phyloP scores from a whole-genome alignment of 2,888 invertebrate species.

The Scaptomyza flava region DNA sequence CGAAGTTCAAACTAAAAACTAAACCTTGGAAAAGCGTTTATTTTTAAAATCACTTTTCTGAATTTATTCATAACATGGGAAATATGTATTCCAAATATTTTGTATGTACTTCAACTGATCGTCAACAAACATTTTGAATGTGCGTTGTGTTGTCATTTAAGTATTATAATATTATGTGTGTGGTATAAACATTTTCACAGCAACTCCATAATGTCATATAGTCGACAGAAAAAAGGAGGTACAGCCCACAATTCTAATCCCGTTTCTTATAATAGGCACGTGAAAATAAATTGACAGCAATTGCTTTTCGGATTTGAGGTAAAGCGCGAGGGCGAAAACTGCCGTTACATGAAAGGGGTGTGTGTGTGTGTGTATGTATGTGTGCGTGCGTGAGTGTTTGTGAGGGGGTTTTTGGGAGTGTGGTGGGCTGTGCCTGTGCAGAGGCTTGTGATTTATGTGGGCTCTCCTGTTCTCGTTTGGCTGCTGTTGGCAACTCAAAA shows the following conservation, averaged over 20 bases:
- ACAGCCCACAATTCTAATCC: conserved; percentile 31
- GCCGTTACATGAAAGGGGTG: conserved; percentile 70
- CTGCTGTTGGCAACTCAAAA: conserved; percentile 72
- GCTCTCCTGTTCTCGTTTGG: conserved; percentile 40
- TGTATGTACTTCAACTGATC: not conserved
- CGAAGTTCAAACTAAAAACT: too few relatives aligned
- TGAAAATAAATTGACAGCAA: conserved; percentile 64
- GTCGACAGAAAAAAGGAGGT: conserved; percentile 3
- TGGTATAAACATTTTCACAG: conserved; percentile 20
- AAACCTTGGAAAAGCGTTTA: too few relatives aligned
- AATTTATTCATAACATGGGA: too few relatives aligned
- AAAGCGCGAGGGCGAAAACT: conserved; percentile 43
- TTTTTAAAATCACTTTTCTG: too few relatives aligned
- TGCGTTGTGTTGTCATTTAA: conserved; percentile 10
- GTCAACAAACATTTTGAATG: not conserved
- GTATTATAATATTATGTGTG: conserved; percentile 19
- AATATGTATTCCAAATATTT: not conserved
- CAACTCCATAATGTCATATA: conserved; percentile 10
- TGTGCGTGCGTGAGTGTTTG: not conserved
- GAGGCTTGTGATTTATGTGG: conserved; percentile 57
- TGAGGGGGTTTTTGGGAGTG: conserved; percentile 4
- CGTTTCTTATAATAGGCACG: conserved; percentile 53
- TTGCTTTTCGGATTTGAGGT: conserved; percentile 55
- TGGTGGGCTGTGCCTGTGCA: conserved; percentile 42
- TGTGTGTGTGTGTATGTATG: conserved; percentile 28